A percentile compares a stretch with the other conserved stretches of the same genome.
Conservation (phyloP, 2,113 vertebrate genomes). For the Sterrhoptilus dennistouni region DNA sequence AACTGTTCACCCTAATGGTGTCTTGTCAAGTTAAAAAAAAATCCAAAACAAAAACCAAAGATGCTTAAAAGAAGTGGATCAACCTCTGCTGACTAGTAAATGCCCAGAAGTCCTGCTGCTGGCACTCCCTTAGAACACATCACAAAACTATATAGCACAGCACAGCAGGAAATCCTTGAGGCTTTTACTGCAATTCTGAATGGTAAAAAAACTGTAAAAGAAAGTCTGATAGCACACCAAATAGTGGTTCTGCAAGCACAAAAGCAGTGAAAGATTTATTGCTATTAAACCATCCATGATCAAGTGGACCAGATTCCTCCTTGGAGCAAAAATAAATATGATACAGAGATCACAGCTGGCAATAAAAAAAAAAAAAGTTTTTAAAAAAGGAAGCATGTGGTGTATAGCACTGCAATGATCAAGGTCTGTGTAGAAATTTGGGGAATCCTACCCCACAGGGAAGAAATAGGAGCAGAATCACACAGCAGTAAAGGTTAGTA, state of each 20-base stretch:
- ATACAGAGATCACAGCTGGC: not conserved
- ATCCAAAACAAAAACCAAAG: not conserved
- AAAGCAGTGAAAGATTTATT: not conserved
- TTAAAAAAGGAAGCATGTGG: not conserved
- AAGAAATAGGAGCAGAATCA: not conserved
- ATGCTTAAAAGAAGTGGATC: not conserved
- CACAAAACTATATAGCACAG: not conserved
- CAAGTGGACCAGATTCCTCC: not conserved
- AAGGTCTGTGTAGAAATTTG: not conserved
- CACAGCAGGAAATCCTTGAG: not conserved
- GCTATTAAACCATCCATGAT: not conserved
- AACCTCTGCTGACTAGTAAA: not conserved
- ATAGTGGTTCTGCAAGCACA: not conserved
- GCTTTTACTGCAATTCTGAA: not conserved
- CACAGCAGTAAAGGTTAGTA: not conserved
- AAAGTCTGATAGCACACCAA: not conserved
- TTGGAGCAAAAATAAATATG: not conserved
- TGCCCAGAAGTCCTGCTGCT: not conserved
- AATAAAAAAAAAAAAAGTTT: not conserved
- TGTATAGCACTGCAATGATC: not conserved
- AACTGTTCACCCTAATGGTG: not conserved
- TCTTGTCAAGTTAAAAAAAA: not conserved
- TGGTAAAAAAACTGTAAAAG: not conserved
- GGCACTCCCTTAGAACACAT: not conserved
- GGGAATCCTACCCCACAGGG: not conserved